These are phyloP conservation scores for Bactericera cockerelli DNA, from an alignment of 1,140 invertebrate species.

Conservation along the genomic window DNA sequence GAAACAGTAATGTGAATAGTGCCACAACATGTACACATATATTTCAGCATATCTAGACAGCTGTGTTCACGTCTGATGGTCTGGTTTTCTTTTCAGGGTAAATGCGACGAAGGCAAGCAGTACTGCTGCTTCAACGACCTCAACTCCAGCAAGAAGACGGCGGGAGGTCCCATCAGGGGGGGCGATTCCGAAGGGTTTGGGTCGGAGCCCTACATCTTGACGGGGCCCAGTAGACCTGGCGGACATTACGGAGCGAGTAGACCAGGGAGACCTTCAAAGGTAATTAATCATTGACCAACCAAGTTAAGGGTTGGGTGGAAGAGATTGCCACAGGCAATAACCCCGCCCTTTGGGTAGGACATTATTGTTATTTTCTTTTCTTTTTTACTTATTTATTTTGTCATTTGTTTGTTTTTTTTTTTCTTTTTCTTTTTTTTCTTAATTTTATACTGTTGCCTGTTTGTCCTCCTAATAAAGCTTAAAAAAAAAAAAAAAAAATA, in stretches of 20 bases:
- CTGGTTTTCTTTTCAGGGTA: slow-evolving; percentile 33
- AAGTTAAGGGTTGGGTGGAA: neutral
- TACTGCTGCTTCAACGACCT: slow-evolving; percentile 36
- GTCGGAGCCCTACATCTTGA: neutral
- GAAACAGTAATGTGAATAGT: too few species aligned
- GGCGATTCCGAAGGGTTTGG: slow-evolving; percentile 4
- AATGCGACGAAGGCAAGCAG: slow-evolving; percentile 35
- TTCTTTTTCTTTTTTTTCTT: too few species aligned
- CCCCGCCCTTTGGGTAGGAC: too few species aligned
- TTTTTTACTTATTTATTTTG: too few species aligned
- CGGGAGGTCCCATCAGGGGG: neutral
- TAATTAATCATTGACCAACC: neutral
- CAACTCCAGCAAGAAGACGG: neutral
- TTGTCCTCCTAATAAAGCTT: too few species aligned
- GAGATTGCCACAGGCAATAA: neutral
- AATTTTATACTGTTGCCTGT: too few species aligned
- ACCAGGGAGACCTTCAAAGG: neutral
- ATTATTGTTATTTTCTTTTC: too few species aligned
- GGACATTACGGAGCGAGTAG: neutral
- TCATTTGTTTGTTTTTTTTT: too few species aligned
- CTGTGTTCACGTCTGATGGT: too few species aligned
- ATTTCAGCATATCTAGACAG: too few species aligned
- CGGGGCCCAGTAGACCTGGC: neutral
- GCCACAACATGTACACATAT: too few species aligned
- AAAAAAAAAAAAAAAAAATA: neutral